Evolutionary conservation across 2,797 vertebrate genomes (phyloP), one percentile per base, ranked within the genome.

Genomic region (Rhinella marina): DNA sequence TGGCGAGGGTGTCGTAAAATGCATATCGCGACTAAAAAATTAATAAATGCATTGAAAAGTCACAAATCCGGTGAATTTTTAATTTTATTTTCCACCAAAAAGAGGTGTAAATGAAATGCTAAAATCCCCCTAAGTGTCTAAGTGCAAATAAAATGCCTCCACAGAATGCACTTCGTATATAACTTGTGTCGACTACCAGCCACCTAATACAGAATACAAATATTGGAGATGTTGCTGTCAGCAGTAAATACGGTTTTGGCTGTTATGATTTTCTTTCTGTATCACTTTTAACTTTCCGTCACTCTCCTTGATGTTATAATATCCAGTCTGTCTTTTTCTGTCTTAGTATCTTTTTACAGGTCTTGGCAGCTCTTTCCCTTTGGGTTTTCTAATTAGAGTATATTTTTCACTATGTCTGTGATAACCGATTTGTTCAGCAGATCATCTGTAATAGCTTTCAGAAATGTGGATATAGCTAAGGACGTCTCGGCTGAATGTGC

Each of bases 391-490:
- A 81, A 86, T 86, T 82, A 87, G 66, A 82, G 66, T 62, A 13
- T 61, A 61, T 82, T 70, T 76, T 75, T 75, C 56, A 75, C 66
- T 48, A 87, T 82, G 62, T 23, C 85, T 86, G 29, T 81, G 66
- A 81, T 81, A 87, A 75, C 79, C 41, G 27, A 87, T 87, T 87
- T 87, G 78, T 84, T 79, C 81, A 70, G 81, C 75, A 78, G 86
- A 84, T 83, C 73, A 78, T 41, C 77, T 14, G 11, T 78, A 84
- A 68, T 83, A 75, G 78, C 81, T 82, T 83, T 83, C 25, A 82
- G 48, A 78, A 83, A 84, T 78, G n/a, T 83, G 86, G 16, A 84
- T 73, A 75, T 87, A 75, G 86, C 54, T 81, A 86, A 86, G 62
- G 54, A 77, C 72, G 57, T 83, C 73, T 83, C 8, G 68, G 48